These are phyloP conservation scores for Cephalopterus ornatus DNA, from an alignment of 2,113 vertebrate species.

Conservation along the genomic window DNA sequence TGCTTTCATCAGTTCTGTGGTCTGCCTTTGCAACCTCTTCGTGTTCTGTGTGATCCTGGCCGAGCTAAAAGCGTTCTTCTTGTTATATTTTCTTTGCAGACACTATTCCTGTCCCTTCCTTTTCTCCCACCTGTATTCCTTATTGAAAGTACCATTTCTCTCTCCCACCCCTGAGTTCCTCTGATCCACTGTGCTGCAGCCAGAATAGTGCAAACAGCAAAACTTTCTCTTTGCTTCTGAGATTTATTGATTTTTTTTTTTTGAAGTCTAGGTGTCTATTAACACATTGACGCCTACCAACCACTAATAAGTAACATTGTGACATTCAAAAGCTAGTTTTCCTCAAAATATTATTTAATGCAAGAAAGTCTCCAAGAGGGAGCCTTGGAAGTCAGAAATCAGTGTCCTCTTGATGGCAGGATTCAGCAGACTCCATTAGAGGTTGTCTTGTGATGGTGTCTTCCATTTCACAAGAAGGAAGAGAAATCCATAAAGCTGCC, in stretches of 20 bases:
- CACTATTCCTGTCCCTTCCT: not conserved
- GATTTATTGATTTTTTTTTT: not conserved
- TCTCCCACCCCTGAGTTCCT: not conserved
- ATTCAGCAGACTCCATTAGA: not conserved
- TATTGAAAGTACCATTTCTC: not conserved
- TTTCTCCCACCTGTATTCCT: not conserved
- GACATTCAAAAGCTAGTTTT: not conserved
- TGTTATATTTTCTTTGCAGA: not conserved
- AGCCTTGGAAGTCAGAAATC: not conserved
- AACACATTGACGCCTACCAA: not conserved
- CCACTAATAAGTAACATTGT: not conserved
- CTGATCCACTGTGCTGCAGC: not conserved
- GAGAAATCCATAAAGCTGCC: not conserved
- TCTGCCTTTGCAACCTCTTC: not conserved
- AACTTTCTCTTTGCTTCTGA: not conserved
- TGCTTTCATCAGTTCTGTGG: not conserved
- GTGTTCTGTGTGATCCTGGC: not conserved
- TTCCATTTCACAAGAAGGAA: not conserved
- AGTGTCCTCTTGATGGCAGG: not conserved
- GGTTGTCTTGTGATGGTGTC: not conserved
- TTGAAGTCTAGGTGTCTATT: not conserved
- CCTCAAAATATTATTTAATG: not conserved
- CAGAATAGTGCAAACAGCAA: not conserved
- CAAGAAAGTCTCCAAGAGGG: not conserved
- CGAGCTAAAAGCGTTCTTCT: not conserved